Evolutionary conservation across 92 coral and sea anemone genomes (phyloP), one percentile per base, ranked within the genome.

Genomic region (Palythoa heliodiscus): DNA sequence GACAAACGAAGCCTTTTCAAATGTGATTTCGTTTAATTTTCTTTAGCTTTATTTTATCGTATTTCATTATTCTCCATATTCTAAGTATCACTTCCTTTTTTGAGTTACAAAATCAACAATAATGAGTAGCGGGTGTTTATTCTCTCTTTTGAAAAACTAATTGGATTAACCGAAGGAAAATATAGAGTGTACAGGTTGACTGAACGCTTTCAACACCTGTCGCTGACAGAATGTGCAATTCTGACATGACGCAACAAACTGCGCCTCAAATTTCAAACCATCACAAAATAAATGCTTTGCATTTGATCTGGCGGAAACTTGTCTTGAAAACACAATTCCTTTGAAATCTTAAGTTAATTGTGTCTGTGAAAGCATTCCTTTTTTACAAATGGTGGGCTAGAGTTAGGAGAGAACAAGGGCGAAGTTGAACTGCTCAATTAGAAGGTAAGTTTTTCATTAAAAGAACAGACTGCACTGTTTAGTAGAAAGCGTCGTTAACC

Each of bases 341-440:
- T 80, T 80, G 84, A 80, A 80, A 80, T 66, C 74, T 80, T 29
- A 80, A 24, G 73, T 66, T 80, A 23, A 63, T 48, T 53, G 84
- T 70, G 63, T 80, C 74, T 16, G 54, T 22, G 39, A 17, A 15
- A 10, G 61, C 73, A 80, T 80, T 80, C 74, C 73, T 80, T 5
- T 15, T 22, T 12, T 23, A 15, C 15, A 40, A 80, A 24, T 40
- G 13, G 13, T 66, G 7, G 22, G 15, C 13, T 60, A 39, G 24
- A 48, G 17, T 57, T 54, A 14, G 61, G 67, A 76, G 53, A 54
- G 39, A 66, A 66, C 52, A 38, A 64, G 17, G 83, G 72, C 24
- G 5, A 60, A n/a, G 14, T 17, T 78, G 63, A 25, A 11, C 17
- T 43, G 74, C 20, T 2, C 47, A 60, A 38, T 80, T 24, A 11